Evolutionary conservation across 2,113 vertebrate genomes (phyloP), one percentile per base, ranked within the genome.

Genomic region (mouse (Mus musculus)): DNA sequence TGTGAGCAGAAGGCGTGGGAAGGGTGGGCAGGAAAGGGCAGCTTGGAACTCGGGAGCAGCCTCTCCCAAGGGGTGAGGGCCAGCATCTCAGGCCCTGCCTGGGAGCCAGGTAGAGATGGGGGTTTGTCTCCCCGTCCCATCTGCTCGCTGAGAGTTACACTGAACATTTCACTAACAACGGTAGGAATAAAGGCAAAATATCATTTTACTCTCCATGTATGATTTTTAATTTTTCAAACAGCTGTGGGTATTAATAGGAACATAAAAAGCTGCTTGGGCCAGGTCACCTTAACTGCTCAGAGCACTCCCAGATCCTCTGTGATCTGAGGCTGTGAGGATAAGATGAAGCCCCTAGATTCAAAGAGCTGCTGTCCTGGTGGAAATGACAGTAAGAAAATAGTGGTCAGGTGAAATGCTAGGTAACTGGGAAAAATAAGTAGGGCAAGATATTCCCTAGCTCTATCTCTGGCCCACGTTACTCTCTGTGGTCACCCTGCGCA

Each of bases 381-480:
- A n/a, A 16, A 46, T 1, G 19, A 89, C 10, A 42, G 26, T 11
- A 36, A 59, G 2, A 7, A 14, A 36, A 36, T 5, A 10, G 17
- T 5, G 30, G 13, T 9, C 36, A 3, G 2, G 1, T 13, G 24
- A 5, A 2, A 1, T 7, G 22, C n/a, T 19, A 72, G 71, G 28
- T 22, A 16, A 87, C 6, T 0, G 14, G 77, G 65, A 33, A 22
- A 9, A 36, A 24, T 6, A 9, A 56, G 56, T n/a, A 78, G n/a
- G 42, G 24, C 1, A 0, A 75, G 36, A 6, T 59, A 5, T 36
- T 65, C 16, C 28, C 4, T 36, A 30, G 56, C 39, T 67, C 8
- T 1, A 49, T 26, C 28, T 11, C 7, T 1, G 3, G 46, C 26
- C 71, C 33, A 26, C 0, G 17, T 13, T 77, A 71, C 69, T 19